phyloP scores from a whole-genome alignment of 2,113 vertebrate genomes.

The Hipposideros armiger region DNA sequence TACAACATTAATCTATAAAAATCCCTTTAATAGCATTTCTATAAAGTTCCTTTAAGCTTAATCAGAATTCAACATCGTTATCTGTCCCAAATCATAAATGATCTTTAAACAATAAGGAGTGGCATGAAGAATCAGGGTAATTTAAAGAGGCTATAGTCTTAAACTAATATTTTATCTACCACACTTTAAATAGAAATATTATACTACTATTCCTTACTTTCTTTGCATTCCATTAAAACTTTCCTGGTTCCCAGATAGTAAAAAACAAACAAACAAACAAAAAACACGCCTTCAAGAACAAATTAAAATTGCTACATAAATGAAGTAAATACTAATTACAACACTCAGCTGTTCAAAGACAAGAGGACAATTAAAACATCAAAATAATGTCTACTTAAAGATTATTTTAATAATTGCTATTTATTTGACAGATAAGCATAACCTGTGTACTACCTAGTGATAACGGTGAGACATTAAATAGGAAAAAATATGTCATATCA shows the following conservation, averaged over 20 bases:
- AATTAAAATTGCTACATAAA: slow-evolving; percentile 78
- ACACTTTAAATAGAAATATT: slow-evolving; percentile 19
- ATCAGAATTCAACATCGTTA: neutral
- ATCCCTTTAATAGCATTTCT: neutral
- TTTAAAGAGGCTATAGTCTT: slow-evolving; percentile 58
- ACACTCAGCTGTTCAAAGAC: slow-evolving; percentile 77
- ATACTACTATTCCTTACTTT: neutral
- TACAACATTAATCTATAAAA: neutral
- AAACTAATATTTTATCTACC: slow-evolving; percentile 59
- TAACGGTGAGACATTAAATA: slow-evolving; percentile 83
- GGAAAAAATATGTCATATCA: slow-evolving; percentile 85
- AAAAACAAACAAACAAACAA: neutral
- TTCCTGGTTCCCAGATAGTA: slow-evolving; percentile 49
- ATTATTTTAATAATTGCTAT: slow-evolving; percentile 83
- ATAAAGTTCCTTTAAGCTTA: neutral
- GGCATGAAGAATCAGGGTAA: neutral
- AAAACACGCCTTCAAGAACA: slow-evolving; percentile 50
- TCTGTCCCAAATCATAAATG: slow-evolving; percentile 57
- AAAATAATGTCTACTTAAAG: slow-evolving; percentile 74
- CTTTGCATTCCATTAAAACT: slow-evolving; percentile 55
- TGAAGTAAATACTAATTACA: slow-evolving; percentile 82
- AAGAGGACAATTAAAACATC: slow-evolving; percentile 81
- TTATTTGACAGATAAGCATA: slow-evolving; percentile 78
- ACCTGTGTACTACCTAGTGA: slow-evolving; percentile 77
- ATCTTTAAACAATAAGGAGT: slow-evolving; percentile 67